These are phyloP conservation scores for Zophobas morio DNA, from an alignment of 1,140 invertebrate genomes.

Conservation along the genomic window DNA sequence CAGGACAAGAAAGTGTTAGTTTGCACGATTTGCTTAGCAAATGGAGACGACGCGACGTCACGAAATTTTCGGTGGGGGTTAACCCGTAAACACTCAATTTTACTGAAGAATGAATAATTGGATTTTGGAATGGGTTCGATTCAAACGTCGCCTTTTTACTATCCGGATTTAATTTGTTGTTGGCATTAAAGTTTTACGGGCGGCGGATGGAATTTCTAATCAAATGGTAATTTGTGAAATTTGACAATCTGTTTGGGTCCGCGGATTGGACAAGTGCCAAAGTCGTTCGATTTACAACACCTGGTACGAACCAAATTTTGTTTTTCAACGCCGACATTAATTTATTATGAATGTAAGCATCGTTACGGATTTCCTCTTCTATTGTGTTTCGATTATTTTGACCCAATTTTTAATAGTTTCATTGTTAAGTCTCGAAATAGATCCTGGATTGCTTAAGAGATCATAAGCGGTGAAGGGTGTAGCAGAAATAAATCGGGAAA, in stretches of 20 bases:
- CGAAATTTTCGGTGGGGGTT: background rate
- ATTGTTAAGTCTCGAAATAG: too few relatives aligned
- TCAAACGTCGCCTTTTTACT: slow-evolving; percentile 1
- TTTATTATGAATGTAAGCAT: slow-evolving; percentile 12
- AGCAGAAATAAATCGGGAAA: too few relatives aligned
- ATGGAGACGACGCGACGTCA: background rate
- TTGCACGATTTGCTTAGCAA: background rate
- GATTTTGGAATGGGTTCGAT: background rate
- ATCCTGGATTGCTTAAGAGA: too few relatives aligned
- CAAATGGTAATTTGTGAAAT: slow-evolving; percentile 30
- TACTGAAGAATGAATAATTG: background rate
- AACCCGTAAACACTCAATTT: too few relatives aligned
- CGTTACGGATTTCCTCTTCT: background rate
- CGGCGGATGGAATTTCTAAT: slow-evolving; percentile 26
- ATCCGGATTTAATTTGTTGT: background rate
- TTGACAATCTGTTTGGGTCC: slow-evolving; percentile 31
- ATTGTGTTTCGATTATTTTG: background rate
- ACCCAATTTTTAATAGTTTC: too few relatives aligned
- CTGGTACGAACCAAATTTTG: background rate
- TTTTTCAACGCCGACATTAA: slow-evolving; percentile 16
- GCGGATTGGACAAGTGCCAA: slow-evolving; percentile 15
- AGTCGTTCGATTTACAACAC: background rate
- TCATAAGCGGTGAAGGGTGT: too few relatives aligned
- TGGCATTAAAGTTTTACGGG: slow-evolving; percentile 19
- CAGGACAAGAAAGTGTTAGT: background rate